Percentiles rank a stretch among this genome's conserved stretches.
phyloP scores from a whole-genome alignment of 2,888 invertebrate genomes.

The Trisateles emortualis region DNA sequence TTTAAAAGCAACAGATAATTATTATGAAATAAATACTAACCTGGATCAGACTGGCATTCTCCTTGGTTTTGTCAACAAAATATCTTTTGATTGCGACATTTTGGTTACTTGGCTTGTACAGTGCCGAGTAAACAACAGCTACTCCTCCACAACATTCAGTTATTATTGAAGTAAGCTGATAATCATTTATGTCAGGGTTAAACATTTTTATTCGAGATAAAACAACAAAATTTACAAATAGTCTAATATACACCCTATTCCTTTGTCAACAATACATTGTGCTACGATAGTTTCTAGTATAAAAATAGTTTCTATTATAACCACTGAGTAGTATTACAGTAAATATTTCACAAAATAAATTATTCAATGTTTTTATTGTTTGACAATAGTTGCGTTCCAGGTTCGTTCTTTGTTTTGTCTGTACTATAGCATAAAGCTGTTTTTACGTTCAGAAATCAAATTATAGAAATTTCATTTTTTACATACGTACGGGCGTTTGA shows the following conservation, averaged over 20 bases:
- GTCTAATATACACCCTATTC: constrained; percentile 9
- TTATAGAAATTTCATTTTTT: no score
- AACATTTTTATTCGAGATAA: constrained; percentile 72
- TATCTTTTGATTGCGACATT: constrained; percentile 92
- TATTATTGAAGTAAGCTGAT: constrained; percentile 89
- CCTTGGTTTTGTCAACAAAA: constrained; percentile 90
- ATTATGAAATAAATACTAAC: constrained; percentile 51
- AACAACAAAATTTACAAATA: constrained; percentile 22
- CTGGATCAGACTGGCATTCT: constrained; percentile 87
- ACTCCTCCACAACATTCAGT: constrained; percentile 90
- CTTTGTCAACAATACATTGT: constrained; percentile 39
- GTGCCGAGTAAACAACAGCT: constrained; percentile 90
- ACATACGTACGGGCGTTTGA: no score
- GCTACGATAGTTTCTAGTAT: constrained; percentile 19
- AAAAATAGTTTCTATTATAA: constrained; percentile 30
- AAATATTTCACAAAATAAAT: constrained; percentile 43
- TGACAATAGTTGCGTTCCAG: constrained; percentile 37
- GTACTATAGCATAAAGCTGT: no score
- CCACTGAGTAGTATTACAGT: constrained; percentile 20
- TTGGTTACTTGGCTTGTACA: constrained; percentile 88
- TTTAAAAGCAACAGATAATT: neutral
- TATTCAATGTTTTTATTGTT: constrained; percentile 46
- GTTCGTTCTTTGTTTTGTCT: no score
- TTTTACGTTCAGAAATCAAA: no score
- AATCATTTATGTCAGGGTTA: constrained; percentile 88